phyloP scores from a whole-genome alignment of 2,113 vertebrate genomes.

The Neogobius melanostomus region DNA sequence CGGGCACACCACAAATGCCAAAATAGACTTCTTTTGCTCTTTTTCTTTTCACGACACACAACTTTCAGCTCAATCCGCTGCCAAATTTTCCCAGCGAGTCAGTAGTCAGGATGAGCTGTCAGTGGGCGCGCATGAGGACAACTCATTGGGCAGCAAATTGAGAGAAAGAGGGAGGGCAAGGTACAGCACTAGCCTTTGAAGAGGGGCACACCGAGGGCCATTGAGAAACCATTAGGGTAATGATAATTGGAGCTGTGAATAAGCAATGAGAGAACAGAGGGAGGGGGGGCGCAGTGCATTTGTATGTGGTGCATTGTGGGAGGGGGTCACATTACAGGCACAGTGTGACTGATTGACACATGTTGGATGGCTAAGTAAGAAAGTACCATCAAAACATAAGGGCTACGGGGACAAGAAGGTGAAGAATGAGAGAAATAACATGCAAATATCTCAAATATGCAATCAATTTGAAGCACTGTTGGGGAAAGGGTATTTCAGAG shows the following conservation, averaged over 20 bases:
- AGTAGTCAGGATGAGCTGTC: constrained; percentile 14
- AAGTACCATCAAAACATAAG: background rate
- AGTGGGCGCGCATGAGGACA: constrained; percentile 46
- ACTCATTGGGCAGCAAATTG: constrained; percentile 63
- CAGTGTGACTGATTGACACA: constrained; percentile 53
- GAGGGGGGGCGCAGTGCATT: constrained; percentile 28
- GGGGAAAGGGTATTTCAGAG: no score
- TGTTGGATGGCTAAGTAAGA: constrained; percentile 19
- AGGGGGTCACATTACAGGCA: constrained; percentile 17
- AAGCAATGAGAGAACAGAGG: constrained; percentile 68
- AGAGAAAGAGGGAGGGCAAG: constrained; percentile 55
- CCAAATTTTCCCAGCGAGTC: constrained; percentile 35
- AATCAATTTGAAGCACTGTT: background rate
- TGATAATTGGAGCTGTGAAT: constrained; percentile 74
- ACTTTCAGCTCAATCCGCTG: constrained; percentile 31
- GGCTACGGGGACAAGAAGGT: background rate
- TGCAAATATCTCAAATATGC: background rate
- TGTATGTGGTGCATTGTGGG: constrained; percentile 14
- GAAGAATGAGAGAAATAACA: background rate
- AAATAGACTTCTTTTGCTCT: constrained; percentile 56
- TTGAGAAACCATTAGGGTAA: constrained; percentile 78
- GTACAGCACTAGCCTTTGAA: constrained; percentile 67
- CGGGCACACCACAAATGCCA: constrained; percentile 53
- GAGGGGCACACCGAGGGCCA: constrained; percentile 54
- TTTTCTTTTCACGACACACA: constrained; percentile 30